These are phyloP conservation scores for Sericinus montela DNA, from an alignment of 2,888 invertebrate genomes.

Conservation along the genomic window DNA sequence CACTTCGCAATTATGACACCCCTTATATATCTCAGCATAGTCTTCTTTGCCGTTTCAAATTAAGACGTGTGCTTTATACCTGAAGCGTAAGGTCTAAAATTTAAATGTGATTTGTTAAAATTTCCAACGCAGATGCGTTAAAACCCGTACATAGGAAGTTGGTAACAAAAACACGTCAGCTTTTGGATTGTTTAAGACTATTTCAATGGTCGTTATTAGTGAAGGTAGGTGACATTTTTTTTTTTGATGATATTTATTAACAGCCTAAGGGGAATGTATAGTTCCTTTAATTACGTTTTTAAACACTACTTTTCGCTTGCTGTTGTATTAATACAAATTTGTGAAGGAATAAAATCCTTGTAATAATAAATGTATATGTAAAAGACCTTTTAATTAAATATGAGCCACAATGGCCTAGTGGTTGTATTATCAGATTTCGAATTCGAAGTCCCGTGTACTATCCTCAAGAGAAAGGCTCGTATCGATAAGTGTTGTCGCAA, in stretches of 20 bases:
- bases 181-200: constrained; percentile 29
- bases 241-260: constrained; percentile 17
- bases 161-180: constrained; percentile 26
- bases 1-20: constrained; percentile 74
- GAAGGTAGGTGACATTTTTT: constrained; percentile 12
- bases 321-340: constrained; percentile 14
- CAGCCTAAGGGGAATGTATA: constrained; percentile 11
- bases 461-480: too few species aligned
- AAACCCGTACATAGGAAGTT: constrained; percentile 15
- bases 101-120: background rate
- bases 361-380: too few species aligned
- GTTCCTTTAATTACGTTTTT: constrained; percentile 15
- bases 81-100: constrained; percentile 23
- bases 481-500: too few species aligned
- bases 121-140: constrained; percentile 8
- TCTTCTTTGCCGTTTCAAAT: constrained; percentile 26
- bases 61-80: constrained; percentile 19
- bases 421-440: too few species aligned
- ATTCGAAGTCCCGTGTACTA: too few species aligned
- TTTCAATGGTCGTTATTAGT: constrained; percentile 19
- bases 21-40: constrained; percentile 53
- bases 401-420: too few species aligned
- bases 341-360: background rate
- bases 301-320: constrained; percentile 7
- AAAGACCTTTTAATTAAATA: too few species aligned